Evolutionary conservation across 1,140 invertebrate species (phyloP).

Genomic region (Amyelois transitella): DNA sequence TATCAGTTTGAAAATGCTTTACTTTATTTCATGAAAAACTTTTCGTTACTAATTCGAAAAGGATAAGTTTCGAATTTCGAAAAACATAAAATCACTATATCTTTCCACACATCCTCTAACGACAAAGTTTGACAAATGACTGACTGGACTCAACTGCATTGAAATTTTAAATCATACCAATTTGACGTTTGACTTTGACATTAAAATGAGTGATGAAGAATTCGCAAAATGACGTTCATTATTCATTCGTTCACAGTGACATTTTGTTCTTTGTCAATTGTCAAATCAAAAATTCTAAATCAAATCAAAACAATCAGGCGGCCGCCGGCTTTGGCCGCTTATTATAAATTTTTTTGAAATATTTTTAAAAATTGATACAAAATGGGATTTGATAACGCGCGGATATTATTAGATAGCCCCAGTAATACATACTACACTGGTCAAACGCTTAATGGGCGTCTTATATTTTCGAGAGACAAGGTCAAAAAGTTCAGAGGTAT

Average conservation of each 20-base stretch:
- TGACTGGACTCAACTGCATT: not conserved
- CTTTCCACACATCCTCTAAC: not conserved
- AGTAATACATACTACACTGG: constrained; percentile 78
- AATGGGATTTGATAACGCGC: constrained; percentile 75
- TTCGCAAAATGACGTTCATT: no score
- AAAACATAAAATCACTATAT: not conserved
- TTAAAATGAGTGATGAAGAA: no score
- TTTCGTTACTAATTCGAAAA: not conserved
- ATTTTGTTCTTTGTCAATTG: no score
- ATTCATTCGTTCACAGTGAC: no score
- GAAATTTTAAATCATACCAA: not conserved
- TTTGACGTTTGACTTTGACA: no score
- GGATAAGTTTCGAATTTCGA: not conserved
- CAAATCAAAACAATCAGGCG: no score
- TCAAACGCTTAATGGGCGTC: constrained; percentile 76
- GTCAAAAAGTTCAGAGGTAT: constrained; percentile 71
- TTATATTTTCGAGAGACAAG: constrained; percentile 74
- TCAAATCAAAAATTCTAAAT: no score
- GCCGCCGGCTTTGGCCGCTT: no score
- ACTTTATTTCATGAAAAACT: not conserved
- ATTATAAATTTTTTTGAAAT: no score
- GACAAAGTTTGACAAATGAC: not conserved
- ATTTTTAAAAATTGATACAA: constrained; percentile 7
- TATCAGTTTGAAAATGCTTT: not conserved
- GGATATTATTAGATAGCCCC: constrained; percentile 77